Evolutionary conservation across 2,797 vertebrate genomes (phyloP).

Genomic region (Phoxinus dragarum): DNA sequence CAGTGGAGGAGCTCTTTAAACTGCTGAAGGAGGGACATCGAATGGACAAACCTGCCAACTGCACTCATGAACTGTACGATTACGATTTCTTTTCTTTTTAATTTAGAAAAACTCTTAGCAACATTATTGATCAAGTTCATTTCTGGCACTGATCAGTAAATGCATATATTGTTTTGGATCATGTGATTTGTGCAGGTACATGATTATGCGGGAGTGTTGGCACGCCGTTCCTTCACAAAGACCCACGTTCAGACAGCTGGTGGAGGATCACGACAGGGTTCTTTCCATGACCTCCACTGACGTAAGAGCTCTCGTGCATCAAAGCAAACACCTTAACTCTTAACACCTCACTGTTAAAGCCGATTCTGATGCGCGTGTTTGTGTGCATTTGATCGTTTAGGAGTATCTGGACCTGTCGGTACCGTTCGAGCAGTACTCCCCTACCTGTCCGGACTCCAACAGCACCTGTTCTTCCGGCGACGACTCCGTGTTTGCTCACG

Average conservation of each 20-base stretch:
- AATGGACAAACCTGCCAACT: slow-evolving; percentile 98
- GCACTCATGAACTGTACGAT: slow-evolving; percentile 94
- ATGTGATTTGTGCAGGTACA: slow-evolving; percentile 83
- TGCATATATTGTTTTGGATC: neutral
- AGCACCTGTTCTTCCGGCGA: slow-evolving; percentile 97
- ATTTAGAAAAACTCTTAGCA: neutral
- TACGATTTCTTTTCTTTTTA: neutral
- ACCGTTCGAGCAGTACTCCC: slow-evolving; percentile 97
- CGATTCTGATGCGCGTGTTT: slow-evolving; percentile 45
- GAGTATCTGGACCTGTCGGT: slow-evolving; percentile 93
- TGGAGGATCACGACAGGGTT: slow-evolving; percentile 95
- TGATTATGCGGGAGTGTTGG: slow-evolving; percentile 99
- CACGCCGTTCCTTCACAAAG: slow-evolving; percentile 93
- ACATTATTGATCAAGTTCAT: neutral
- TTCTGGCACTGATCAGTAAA: neutral
- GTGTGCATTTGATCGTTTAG: slow-evolving; percentile 67
- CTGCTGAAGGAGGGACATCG: slow-evolving; percentile 98
- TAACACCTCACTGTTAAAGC: neutral
- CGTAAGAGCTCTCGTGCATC: slow-evolving; percentile 76
- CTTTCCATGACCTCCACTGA: slow-evolving; percentile 94
- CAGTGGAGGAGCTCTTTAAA: slow-evolving; percentile 98
- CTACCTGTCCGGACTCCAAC: slow-evolving; percentile 92
- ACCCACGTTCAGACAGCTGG: slow-evolving; percentile 97
- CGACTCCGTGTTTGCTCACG: slow-evolving; percentile 95
- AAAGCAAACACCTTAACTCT: slow-evolving; percentile 15